Evolutionary conservation across 1,140 invertebrate species (phyloP), one percentile per base, ranked within the genome.

Genomic region (Drosophila auraria): DNA sequence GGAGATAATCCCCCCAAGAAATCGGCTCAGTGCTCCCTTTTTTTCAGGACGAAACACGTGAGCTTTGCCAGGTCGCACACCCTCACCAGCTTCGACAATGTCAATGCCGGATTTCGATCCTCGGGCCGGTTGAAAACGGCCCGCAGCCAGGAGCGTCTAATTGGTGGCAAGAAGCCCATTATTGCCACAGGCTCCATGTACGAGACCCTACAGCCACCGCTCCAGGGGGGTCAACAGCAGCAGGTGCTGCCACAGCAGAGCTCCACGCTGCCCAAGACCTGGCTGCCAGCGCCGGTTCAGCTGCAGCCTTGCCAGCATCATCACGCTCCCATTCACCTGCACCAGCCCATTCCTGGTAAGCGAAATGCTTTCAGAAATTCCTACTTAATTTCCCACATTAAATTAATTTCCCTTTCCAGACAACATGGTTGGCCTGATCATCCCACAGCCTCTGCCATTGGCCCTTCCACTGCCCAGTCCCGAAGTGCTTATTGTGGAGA

Each of bases 21-120:
- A 20, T 38, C 2, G 30, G 9, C 53, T 74, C 8, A 53, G 4
- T 42, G 25, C 33, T 3, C 11, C 8, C 5, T 27, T 11, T 57
- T 92, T 27, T 50, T 1, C 93, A 96, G 96, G 93, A 95, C 96
- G 72, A 98, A 98, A 92, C 97, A 98, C 92, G 97, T 98, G 36
- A 98, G 97, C 86, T 98, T 98, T 89, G 97, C 97, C 20, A 94
- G 96, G 36, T 97, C 97, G 1, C 96, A 97, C 79, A 97, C 97
- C 0, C 91, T 97, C 57, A 96, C 96, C 6, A 97, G 96, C 3
- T 97, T 97, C 80, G 97, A 97, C 63, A 95, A 96, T 93, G 94
- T 95, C 74, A 93, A 94, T 30, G 93, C 94, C 5, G 94, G 93
- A 79, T 58, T 91, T 45, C 76, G 92, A 93, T 95, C 86, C 80